phyloP scores from a whole-genome alignment of 2,888 invertebrate species.

The Hydroisotoma schaefferi region DNA sequence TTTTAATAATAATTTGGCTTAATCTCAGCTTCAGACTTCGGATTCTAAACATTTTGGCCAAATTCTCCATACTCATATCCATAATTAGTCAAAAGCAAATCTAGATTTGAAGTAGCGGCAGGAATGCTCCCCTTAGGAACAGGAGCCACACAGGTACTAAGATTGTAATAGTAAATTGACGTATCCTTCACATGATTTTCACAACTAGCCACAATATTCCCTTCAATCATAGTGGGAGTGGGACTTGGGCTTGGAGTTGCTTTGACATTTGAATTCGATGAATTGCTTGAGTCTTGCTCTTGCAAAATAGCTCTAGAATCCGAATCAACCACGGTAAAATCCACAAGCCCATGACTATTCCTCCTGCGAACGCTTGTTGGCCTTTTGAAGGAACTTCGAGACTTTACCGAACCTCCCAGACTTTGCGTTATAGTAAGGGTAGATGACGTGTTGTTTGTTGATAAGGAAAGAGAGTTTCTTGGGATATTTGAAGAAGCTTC shows the following conservation, averaged over 20 bases:
- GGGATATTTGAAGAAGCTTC: neutral
- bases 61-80: constrained; percentile 31
- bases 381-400: constrained; percentile 25
- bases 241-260: constrained; percentile 5
- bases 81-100: constrained; percentile 31
- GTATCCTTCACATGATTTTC: neutral
- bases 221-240: neutral
- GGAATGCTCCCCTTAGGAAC: constrained; percentile 9
- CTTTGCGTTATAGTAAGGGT: constrained; percentile 11
- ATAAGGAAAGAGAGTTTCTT: constrained; percentile 24
- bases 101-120: constrained; percentile 19
- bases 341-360: constrained; percentile 25
- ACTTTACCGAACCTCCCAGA: constrained; percentile 16
- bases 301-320: constrained; percentile 31
- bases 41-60: constrained; percentile 36
- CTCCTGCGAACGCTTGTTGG: constrained; percentile 16
- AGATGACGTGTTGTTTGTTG: constrained; percentile 26
- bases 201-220: neutral
- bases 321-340: constrained; percentile 32
- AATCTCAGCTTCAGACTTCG: too few relatives aligned
- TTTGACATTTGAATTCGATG: constrained; percentile 25
- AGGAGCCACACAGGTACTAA: too few relatives aligned
- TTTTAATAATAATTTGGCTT: too few relatives aligned
- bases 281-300: constrained; percentile 23
- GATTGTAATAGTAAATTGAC: neutral